Conservation (phyloP, 2,888 invertebrate genomes). For the Autographa gamma region DNA sequence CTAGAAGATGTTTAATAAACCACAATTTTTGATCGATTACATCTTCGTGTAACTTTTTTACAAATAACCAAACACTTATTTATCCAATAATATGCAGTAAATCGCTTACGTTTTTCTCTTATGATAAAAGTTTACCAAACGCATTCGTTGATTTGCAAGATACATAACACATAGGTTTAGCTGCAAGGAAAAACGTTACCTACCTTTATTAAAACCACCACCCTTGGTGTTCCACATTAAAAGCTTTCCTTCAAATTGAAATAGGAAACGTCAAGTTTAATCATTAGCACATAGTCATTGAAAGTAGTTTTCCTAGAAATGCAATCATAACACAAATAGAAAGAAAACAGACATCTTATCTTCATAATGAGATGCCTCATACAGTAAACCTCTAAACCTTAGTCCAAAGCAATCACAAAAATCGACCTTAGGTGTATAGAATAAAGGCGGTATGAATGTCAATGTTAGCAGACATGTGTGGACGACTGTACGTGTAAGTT, state of each 20-base stretch:
- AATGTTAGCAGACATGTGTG: neutral
- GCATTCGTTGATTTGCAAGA: too few species aligned
- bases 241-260: constrained; percentile 7
- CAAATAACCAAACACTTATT: too few species aligned
- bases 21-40: too few species aligned
- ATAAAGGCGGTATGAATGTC: neutral
- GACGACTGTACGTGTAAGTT: constrained; percentile 33
- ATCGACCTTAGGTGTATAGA: neutral
- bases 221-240: neutral
- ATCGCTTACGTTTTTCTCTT: too few species aligned
- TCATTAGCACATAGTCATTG: constrained; percentile 38
- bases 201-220: neutral
- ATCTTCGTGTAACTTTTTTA: too few species aligned
- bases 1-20: too few species aligned
- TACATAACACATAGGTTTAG: too few species aligned
- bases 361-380: constrained; percentile 50
- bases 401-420: neutral
- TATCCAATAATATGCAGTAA: too few species aligned
- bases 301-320: constrained; percentile 46
- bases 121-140: too few species aligned
- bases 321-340: constrained; percentile 46
- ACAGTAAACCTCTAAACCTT: neutral
- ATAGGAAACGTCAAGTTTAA: constrained; percentile 30
- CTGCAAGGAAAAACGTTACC: too few species aligned
- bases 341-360: constrained; percentile 43